These are phyloP conservation scores for Motacilla tschutschensis DNA, from an alignment of 2,113 vertebrate genomes.

Conservation along the genomic window DNA sequence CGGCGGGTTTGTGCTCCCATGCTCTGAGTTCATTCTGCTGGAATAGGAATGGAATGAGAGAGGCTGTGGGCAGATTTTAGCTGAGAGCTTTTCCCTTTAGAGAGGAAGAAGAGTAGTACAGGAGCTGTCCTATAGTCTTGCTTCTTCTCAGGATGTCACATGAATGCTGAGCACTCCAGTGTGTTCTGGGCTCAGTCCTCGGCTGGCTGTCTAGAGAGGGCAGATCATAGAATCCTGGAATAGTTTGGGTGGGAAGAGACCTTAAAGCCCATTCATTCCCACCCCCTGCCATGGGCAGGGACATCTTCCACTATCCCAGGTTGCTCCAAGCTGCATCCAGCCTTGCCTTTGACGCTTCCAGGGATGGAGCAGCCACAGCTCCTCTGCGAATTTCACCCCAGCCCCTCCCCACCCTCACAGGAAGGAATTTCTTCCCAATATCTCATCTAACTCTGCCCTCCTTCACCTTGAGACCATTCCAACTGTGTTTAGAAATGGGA, in stretches of 20 bases:
- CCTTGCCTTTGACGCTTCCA: neutral
- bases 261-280: neutral
- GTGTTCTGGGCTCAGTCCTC: neutral
- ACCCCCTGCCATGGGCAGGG: neutral
- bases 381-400: neutral
- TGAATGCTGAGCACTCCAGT: accelerated
- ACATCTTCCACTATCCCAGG: neutral
- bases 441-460: neutral
- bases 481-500: neutral
- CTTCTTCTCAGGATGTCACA: neutral
- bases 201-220: neutral
- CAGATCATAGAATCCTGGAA: neutral
- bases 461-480: neutral
- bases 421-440: neutral
- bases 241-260: neutral
- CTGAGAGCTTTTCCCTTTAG: neutral
- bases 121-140: neutral
- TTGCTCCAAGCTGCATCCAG: accelerated
- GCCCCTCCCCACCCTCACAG: neutral
- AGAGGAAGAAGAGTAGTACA: neutral
- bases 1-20: accelerated
- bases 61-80: neutral
- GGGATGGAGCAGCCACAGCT: neutral
- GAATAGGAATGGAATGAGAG: accelerated
- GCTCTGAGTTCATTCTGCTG: neutral